Evolutionary conservation across 1,140 invertebrate species (phyloP).

Genomic region (Drosophila ercepeae): DNA sequence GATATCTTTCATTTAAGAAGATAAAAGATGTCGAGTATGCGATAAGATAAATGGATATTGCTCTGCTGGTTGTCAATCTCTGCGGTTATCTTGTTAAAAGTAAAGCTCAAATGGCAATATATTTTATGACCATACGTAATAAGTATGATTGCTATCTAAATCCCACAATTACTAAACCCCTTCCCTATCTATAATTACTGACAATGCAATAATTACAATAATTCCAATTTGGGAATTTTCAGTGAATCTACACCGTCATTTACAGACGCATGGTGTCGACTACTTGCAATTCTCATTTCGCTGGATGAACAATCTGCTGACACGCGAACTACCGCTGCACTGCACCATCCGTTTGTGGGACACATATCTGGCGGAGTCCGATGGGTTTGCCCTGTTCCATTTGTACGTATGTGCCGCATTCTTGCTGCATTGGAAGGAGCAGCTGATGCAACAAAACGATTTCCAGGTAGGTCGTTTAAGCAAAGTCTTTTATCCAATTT

Average conservation of each 20-base stretch:
- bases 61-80: not conserved
- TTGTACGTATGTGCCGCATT: constrained; percentile 99
- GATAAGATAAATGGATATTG: constrained; percentile 26
- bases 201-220: constrained; percentile 18
- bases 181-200: not conserved
- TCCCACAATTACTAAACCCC: not conserved
- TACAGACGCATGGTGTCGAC: constrained; percentile 97
- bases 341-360: constrained; percentile 99
- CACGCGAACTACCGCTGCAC: constrained; percentile 97
- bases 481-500: not conserved
- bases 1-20: not conserved
- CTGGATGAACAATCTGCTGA: constrained; percentile 99
- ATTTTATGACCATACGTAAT: too few relatives aligned
- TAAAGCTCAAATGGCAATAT: not conserved
- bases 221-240: constrained; percentile 11
- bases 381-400: constrained; percentile 98
- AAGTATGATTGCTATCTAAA: too few relatives aligned
- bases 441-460: constrained; percentile 95
- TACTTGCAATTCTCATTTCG: constrained; percentile 99
- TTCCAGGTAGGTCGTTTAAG: constrained; percentile 91
- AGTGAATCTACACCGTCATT: constrained; percentile 95
- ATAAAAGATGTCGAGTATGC: not conserved
- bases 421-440: constrained; percentile 96
- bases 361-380: constrained; percentile 98
- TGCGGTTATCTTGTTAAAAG: not conserved